Evolutionary conservation across 2,797 vertebrate genomes (phyloP).

Genomic region (Ficedula albicollis): DNA sequence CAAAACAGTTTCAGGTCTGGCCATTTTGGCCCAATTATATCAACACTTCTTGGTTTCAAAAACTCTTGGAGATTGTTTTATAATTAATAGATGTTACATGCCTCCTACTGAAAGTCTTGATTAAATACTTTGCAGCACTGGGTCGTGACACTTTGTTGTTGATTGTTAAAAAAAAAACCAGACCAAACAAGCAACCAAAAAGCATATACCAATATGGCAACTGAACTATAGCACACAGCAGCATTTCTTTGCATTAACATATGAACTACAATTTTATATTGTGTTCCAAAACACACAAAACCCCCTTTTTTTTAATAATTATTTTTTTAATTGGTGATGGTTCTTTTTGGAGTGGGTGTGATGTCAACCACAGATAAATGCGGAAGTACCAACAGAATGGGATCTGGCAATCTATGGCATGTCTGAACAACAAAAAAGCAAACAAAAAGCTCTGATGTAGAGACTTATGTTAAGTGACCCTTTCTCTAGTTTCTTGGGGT

Average conservation of each 20-base stretch:
- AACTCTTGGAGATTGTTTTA: not conserved
- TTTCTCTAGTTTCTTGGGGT: conserved; percentile 49
- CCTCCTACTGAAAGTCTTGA: not conserved
- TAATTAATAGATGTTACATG: not conserved
- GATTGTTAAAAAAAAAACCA: not conserved
- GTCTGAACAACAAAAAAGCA: conserved; percentile 49
- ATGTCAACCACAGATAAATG: conserved; percentile 24
- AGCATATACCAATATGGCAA: not conserved
- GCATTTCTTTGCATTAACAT: not conserved
- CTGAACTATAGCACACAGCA: not conserved
- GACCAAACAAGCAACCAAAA: not conserved
- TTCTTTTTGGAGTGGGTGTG: not conserved
- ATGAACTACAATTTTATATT: not conserved
- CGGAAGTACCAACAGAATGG: not conserved
- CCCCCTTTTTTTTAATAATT: not conserved
- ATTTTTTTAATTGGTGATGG: not conserved
- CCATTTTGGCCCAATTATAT: not conserved
- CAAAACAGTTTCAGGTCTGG: not conserved
- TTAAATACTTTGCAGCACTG: not conserved
- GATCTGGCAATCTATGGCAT: conserved; percentile 18
- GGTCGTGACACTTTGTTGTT: not conserved
- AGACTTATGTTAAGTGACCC: not conserved
- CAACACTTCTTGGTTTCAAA: not conserved
- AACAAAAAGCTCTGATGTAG: conserved; percentile 13
- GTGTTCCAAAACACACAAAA: not conserved